Evolutionary conservation across 2,888 invertebrate genomes (phyloP), one percentile per base, ranked within the genome.

Genomic region (Micoletzkya japonica): DNA sequence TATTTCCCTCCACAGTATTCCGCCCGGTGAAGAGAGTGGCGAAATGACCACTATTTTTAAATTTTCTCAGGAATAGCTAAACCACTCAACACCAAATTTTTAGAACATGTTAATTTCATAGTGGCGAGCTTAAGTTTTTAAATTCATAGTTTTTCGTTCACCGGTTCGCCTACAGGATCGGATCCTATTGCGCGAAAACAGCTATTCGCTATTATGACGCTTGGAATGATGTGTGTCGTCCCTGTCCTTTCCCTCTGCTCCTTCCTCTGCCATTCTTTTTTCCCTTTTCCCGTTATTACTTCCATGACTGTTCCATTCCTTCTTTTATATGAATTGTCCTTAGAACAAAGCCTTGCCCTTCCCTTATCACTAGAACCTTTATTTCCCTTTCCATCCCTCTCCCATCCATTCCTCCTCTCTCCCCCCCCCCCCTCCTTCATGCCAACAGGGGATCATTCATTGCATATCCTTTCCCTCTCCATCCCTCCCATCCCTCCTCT

Each of bases 191-290:
- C n/a, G n/a, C n/a, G n/a, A n/a, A n/a, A n/a, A n/a, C n/a, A n/a
- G n/a, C n/a, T n/a, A n/a, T n/a, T n/a, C n/a, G 44, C 44, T 14
- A 10, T 44, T 44, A 10, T 14, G 10, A 14, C 20, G 44, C 20
- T 44, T 44, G 44, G 44, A 44, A 14, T 14, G 44, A 14, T 14
- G 14, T 44, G 10, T 44, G 14, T 44, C 44, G 10, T 20, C 44
- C 10, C 20, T 20, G 17, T 32, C 59, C 36, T 28, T 24, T 59
- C 24, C 59, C 34, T 17, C 17, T 32, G 6, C 36, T 32, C 10
- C 32, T 34, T 24, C 59, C 36, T 59, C 61, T 61, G 44, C 49
- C 60, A 17, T 60, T 39, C 37, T 36, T 17, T 58, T 34, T 58
- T 30, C 58, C 58, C 34, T 10, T n/a, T 32, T 32, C 37, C 20